phyloP scores from a whole-genome alignment of 2,888 invertebrate species.

The Leptinotarsa tumamoca region DNA sequence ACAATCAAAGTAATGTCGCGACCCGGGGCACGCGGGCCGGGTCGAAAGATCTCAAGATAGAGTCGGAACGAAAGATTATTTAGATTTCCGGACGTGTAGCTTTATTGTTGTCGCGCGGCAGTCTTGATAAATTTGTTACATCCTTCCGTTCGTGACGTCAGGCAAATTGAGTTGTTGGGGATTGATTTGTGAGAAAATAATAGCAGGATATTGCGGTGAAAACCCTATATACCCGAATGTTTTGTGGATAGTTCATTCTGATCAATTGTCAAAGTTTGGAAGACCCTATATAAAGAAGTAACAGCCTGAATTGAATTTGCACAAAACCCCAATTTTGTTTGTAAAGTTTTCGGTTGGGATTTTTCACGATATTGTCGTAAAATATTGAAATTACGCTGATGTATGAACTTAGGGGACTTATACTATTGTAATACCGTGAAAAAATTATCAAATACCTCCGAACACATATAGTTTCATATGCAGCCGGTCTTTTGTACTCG shows the following conservation, averaged over 20 bases:
- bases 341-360: no score
- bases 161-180: neutral
- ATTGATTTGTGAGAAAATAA: neutral
- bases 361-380: neutral
- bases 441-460: neutral
- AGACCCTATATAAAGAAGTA: no score
- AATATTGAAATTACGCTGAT: neutral
- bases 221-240: no score
- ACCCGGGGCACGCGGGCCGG: conserved; percentile 25
- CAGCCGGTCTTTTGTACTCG: neutral
- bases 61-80: conserved; percentile 4
- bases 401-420: neutral
- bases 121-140: conserved; percentile 21
- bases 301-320: no score
- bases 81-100: conserved; percentile 1
- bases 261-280: no score
- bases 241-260: no score
- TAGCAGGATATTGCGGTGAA: neutral
- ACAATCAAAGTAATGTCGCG: conserved; percentile 50
- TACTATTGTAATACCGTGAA: neutral
- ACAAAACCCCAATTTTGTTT: no score
- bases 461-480: neutral
- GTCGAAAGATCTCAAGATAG: conserved; percentile 25
- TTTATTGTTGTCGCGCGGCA: conserved; percentile 12
- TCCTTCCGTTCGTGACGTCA: conserved; percentile 15